phyloP scores from a whole-genome alignment of 2,113 vertebrate genomes.

The Brachirus orientalis region DNA sequence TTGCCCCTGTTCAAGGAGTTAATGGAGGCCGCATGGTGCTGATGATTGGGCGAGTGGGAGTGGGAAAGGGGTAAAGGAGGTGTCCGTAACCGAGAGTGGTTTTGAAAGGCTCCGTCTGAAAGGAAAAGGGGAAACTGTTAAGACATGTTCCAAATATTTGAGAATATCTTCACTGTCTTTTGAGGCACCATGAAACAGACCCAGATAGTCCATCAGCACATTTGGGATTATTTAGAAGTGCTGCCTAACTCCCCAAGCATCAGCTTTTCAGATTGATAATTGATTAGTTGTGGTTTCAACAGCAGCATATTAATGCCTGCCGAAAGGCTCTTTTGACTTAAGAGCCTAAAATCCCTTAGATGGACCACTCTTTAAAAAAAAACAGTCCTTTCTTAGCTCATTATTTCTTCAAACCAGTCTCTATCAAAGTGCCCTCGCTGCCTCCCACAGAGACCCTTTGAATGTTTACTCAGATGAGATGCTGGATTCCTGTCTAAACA shows the following conservation, averaged over 20 bases:
- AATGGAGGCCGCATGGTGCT: slow-evolving; percentile 92
- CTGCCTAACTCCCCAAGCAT: slow-evolving; percentile 9
- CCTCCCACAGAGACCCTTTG: slow-evolving; percentile 48
- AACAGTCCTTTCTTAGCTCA: slow-evolving; percentile 29
- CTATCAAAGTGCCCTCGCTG: slow-evolving; percentile 32
- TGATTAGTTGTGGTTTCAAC: slow-evolving; percentile 26
- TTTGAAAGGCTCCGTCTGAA: slow-evolving; percentile 90
- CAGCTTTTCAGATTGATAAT: slow-evolving; percentile 11
- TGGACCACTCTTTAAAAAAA: slow-evolving; percentile 2
- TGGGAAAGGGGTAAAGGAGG: slow-evolving; percentile 92
- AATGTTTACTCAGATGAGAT: slow-evolving; percentile 49
- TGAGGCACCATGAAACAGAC: no score
- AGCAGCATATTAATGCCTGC: slow-evolving; percentile 38
- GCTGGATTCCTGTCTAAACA: slow-evolving; percentile 37
- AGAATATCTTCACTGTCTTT: neutral
- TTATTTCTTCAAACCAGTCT: slow-evolving; percentile 51
- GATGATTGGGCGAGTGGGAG: slow-evolving; percentile 90
- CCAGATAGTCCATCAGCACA: no score
- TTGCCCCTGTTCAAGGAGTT: slow-evolving; percentile 94
- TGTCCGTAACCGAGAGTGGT: slow-evolving; percentile 91
- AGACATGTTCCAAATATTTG: slow-evolving; percentile 4
- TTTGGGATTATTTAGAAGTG: slow-evolving; percentile 1
- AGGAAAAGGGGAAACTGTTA: slow-evolving; percentile 39
- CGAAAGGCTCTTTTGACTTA: slow-evolving; percentile 24
- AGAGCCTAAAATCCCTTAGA: slow-evolving; percentile 20